phyloP scores from a whole-genome alignment of 37 sponge, comb jelly and placozoan species.

The Theonella swinhoei region DNA sequence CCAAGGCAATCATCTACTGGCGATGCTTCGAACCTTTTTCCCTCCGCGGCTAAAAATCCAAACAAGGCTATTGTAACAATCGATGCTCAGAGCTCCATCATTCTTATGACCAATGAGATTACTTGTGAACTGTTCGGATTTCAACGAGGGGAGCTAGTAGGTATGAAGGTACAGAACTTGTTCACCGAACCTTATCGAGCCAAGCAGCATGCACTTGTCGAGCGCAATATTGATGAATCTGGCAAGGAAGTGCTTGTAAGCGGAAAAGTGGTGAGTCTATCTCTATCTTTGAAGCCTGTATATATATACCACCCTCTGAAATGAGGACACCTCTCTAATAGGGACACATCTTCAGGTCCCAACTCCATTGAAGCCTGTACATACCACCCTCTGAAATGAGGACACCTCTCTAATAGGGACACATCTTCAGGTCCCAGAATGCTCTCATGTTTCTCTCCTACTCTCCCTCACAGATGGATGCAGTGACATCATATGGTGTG shows the following conservation, averaged over 20 bases:
- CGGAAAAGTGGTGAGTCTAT: constrained; percentile 96
- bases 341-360: too few species aligned
- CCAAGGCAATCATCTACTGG: background rate
- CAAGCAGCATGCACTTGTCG: constrained; percentile 73
- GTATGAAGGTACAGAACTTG: constrained; percentile 73
- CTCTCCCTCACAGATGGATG: constrained; percentile 97
- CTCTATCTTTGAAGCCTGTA: background rate
- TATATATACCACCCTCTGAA: background rate
- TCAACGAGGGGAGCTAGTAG: constrained; percentile 60
- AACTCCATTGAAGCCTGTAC: too few species aligned
- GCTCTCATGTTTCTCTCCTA: background rate
- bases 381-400: too few species aligned
- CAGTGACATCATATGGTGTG: constrained; percentile 61
- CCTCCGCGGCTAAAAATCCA: constrained; percentile 80
- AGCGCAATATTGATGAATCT: constrained; percentile 68
- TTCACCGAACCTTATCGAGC: constrained; percentile 74
- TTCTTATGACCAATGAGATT: constrained; percentile 80
- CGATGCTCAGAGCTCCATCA: constrained; percentile 59
- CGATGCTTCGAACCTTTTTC: constrained; percentile 53
- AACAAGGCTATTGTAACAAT: constrained; percentile 93
- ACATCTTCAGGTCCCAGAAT: too few species aligned
- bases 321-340: too few species aligned
- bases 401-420: too few species aligned
- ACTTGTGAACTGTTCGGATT: constrained; percentile 88
- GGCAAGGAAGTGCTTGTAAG: constrained; percentile 82